phyloP scores from a whole-genome alignment of 2,888 invertebrate species.

The Drosophila neutralis region DNA sequence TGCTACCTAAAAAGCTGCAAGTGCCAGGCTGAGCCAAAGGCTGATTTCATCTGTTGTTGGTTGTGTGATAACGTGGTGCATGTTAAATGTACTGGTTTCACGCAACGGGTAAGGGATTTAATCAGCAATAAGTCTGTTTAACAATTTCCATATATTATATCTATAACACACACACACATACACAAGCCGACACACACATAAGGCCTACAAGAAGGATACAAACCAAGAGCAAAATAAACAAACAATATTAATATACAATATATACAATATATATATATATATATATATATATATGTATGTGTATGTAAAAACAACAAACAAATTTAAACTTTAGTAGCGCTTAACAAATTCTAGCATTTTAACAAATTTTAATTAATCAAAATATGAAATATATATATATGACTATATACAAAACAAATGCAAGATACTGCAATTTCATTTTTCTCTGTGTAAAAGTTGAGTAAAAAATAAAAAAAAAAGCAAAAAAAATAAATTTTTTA shows the following conservation, averaged over 20 bases:
- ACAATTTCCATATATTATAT: too few relatives aligned
- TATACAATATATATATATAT: conserved; percentile 13
- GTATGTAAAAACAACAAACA: conserved; percentile 67
- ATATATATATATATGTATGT: conserved; percentile 10
- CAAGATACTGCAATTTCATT: conserved; percentile 76
- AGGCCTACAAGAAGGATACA: too few relatives aligned
- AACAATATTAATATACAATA: conserved; percentile 45
- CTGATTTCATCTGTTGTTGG: too few relatives aligned
- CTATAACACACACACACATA: too few relatives aligned
- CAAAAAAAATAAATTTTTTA: conserved; percentile 66
- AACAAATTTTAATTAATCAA: conserved; percentile 81
- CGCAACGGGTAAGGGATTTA: too few relatives aligned
- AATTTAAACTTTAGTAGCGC: conserved; percentile 82
- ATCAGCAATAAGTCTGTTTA: too few relatives aligned
- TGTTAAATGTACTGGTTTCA: too few relatives aligned
- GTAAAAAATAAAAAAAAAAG: conserved; percentile 56
- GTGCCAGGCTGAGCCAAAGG: too few relatives aligned
- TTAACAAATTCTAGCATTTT: conserved; percentile 81
- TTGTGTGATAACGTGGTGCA: too few relatives aligned
- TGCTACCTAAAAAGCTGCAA: too few relatives aligned
- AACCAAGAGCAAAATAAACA: conserved; percentile 8
- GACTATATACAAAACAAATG: conserved; percentile 50
- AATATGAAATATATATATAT: conserved; percentile 55
- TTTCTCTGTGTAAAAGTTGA: conserved; percentile 81
- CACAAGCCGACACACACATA: too few relatives aligned